Conservation (phyloP, 1,140 invertebrate species). For the Neodiprion pinetum region DNA sequence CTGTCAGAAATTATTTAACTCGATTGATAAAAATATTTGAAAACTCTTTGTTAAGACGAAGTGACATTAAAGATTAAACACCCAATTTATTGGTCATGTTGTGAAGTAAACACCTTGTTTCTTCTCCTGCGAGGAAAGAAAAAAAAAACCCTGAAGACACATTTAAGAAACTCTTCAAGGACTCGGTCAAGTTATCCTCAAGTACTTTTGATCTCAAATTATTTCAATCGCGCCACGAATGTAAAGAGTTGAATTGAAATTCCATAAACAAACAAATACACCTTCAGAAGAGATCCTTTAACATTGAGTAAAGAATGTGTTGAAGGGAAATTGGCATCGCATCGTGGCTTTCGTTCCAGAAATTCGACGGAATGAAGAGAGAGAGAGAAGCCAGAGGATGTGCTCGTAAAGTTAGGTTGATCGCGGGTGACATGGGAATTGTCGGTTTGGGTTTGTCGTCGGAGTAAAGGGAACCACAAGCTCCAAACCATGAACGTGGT, state of each 20-base stretch:
- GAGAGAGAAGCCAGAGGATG: constrained; percentile 47
- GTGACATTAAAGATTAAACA: not conserved
- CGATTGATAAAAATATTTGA: too few relatives aligned
- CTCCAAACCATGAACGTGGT: constrained; percentile 69
- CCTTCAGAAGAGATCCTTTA: too few relatives aligned
- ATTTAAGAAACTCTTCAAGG: constrained; percentile 66
- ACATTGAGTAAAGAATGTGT: too few relatives aligned
- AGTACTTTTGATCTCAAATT: not conserved
- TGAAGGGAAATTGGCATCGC: too few relatives aligned
- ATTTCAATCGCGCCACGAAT: too few relatives aligned
- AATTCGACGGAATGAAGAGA: constrained; percentile 60
- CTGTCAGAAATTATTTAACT: too few relatives aligned
- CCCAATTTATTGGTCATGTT: constrained; percentile 66
- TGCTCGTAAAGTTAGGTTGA: constrained; percentile 64
- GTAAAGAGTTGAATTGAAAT: too few relatives aligned
- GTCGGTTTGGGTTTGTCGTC: constrained; percentile 66
- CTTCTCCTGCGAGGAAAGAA: constrained; percentile 75
- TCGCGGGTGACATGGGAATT: constrained; percentile 68
- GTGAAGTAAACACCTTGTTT: constrained; percentile 71
- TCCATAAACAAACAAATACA: too few relatives aligned
- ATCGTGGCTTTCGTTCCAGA: constrained; percentile 41
- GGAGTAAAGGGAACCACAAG: constrained; percentile 52
- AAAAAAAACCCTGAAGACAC: constrained; percentile 67
- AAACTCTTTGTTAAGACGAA: not conserved
- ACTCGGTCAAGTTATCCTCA: constrained; percentile 55